Base-by-base conservation (phyloP, 2,888 invertebrate species). In the Harpagoxenus sublaevis region DNA sequence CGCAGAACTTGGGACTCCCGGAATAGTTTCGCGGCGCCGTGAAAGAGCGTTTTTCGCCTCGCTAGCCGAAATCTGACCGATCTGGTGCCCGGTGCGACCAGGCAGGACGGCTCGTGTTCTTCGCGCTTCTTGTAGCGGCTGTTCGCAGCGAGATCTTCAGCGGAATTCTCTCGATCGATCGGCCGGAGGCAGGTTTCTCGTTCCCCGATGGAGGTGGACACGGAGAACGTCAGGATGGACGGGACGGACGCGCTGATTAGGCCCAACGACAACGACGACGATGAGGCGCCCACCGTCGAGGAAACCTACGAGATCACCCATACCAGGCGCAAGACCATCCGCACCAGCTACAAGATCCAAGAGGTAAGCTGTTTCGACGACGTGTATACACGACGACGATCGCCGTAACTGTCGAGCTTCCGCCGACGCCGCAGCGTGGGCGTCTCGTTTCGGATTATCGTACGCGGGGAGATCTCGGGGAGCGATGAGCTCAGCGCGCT, bases 301-400 rank as follows among this genome's bases (percentile, higher is more conserved):
- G 95, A 95, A 85, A 93, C 92, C 42, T 95, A 95, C 85, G 95
- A 95, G 89, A 94, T 95, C 84, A 95, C 94, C n/a, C 94, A 94
- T n/a, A 95, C 94, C 31, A 92, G 94, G 68, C 93, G 94, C 53
- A 95, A 94, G 88, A 94, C 94, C 84, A 91, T 93, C 10, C 93
- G 95, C 82, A 95, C 95, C 83, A 95, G 94, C 90, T 95, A 95
- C 86, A 94, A 92, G 83, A 95, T 95, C 86, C 94, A 95, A 91
- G 95, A 95, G 93, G 95, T 95, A 92, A 92, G 92, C 92, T 6
- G 57, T 39, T 23, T 15, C n/a, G 86, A 60, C 83, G 84, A 87
- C 78, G 65, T 39, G 23, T 70, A 42, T 84, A 83, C 71, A 77
- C 63, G 84, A 85, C 63, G 84, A 85, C 71, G 84, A 87, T 86